Evolutionary conservation across 2,113 vertebrate genomes (phyloP).

Genomic region (Rhinogobius similis): DNA sequence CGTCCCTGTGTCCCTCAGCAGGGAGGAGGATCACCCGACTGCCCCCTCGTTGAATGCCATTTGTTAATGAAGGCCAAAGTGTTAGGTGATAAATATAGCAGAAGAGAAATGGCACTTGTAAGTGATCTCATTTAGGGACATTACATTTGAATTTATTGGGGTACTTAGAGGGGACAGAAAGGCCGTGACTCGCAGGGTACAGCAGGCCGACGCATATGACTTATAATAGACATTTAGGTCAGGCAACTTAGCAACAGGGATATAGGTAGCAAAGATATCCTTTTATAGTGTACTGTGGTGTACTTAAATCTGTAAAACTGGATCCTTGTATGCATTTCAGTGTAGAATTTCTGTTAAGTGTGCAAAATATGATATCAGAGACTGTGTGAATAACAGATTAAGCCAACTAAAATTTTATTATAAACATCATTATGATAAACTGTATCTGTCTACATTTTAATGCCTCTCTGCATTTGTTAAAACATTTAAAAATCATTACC

Average conservation of each 20-base stretch:
- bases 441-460: slow-evolving; percentile 14
- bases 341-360: slow-evolving; percentile 11
- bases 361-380: slow-evolving; percentile 1
- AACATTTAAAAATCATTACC: slow-evolving; percentile 40
- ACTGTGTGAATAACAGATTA: slow-evolving; percentile 12
- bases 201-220: slow-evolving; percentile 61
- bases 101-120: slow-evolving; percentile 82
- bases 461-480: slow-evolving; percentile 18
- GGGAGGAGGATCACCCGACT: slow-evolving; percentile 64
- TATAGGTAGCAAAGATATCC: slow-evolving; percentile 10
- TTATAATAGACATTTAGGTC: slow-evolving; percentile 56
- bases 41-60: slow-evolving; percentile 71
- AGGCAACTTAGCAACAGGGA: slow-evolving; percentile 14
- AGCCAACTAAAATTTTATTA: slow-evolving; percentile 8
- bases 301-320: slow-evolving; percentile 8
- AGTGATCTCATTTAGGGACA: slow-evolving; percentile 81
- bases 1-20: slow-evolving; percentile 26
- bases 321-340: slow-evolving; percentile 7
- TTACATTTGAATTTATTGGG: slow-evolving; percentile 82
- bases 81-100: slow-evolving; percentile 80
- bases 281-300: slow-evolving; percentile 1
- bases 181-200: slow-evolving; percentile 63
- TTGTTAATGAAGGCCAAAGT: slow-evolving; percentile 84
- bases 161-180: slow-evolving; percentile 77
- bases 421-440: slow-evolving; percentile 20